Evolutionary conservation across 1,140 invertebrate genomes (phyloP).

Genomic region (Drosophila ficusphila): DNA sequence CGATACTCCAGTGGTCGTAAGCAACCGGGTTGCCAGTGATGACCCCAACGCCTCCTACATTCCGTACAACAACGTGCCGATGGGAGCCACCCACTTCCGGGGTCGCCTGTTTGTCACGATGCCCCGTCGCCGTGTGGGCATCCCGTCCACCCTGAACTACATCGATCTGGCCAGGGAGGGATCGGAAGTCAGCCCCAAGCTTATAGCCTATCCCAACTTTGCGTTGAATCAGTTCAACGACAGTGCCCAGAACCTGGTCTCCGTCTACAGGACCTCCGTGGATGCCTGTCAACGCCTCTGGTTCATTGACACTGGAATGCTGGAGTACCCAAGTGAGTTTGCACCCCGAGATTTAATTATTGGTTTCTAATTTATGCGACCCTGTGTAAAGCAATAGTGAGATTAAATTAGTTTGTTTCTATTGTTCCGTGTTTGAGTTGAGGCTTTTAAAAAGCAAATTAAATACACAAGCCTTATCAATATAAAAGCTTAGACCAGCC

Average conservation of each 20-base stretch:
- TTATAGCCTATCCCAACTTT: constrained; percentile 88
- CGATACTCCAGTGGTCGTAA: constrained; percentile 29
- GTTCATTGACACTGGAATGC: constrained; percentile 89
- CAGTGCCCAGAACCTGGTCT: constrained; percentile 85
- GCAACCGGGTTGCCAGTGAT: constrained; percentile 6
- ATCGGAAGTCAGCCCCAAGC: constrained; percentile 84
- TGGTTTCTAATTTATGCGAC: no score
- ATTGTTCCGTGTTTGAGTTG: no score
- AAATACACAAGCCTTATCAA: background rate
- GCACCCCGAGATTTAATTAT: background rate
- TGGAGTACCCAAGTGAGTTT: constrained; percentile 73
- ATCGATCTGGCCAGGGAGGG: constrained; percentile 85
- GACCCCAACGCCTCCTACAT: constrained; percentile 53
- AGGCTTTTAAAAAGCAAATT: no score
- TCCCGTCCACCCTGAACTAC: constrained; percentile 89
- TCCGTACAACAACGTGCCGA: constrained; percentile 89
- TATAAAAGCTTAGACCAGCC: background rate
- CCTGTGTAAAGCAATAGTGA: no score
- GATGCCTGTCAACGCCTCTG: constrained; percentile 89
- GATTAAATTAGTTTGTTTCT: background rate
- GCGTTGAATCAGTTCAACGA: constrained; percentile 86
- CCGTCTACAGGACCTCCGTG: constrained; percentile 88
- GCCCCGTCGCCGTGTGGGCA: constrained; percentile 87
- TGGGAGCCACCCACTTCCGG: constrained; percentile 88
- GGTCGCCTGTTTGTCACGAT: constrained; percentile 90